phyloP scores from a whole-genome alignment of 1,140 invertebrate species.

The Drosophila funebris region DNA sequence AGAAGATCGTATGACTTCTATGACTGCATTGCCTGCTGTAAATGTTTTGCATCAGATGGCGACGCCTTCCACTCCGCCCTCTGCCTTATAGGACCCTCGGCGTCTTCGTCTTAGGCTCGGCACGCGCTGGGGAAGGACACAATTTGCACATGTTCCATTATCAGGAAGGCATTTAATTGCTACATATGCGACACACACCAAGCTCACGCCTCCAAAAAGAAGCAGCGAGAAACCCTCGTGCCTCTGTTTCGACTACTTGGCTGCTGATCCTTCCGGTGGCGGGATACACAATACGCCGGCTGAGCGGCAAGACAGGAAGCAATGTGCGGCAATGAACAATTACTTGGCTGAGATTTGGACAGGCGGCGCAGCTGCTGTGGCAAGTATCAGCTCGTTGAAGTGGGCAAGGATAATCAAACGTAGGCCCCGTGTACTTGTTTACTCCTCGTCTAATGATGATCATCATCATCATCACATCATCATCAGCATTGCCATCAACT shows the following conservation, averaged over 20 bases:
- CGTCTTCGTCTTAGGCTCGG: constrained; percentile 22
- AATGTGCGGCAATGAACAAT: constrained; percentile 77
- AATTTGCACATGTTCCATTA: constrained; percentile 71
- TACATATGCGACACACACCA: constrained; percentile 78
- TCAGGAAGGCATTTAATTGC: constrained; percentile 62
- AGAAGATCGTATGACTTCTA: constrained; percentile 50
- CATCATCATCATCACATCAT: constrained; percentile 21
- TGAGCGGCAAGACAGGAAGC: constrained; percentile 67
- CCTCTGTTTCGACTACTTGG: background rate
- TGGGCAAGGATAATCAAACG: constrained; percentile 70
- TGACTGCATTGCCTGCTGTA: constrained; percentile 13
- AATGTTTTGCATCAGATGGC: constrained; percentile 65
- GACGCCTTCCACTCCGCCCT: constrained; percentile 54
- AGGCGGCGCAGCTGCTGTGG: constrained; percentile 52
- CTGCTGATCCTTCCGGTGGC: constrained; percentile 73
- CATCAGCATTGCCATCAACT: constrained; percentile 37
- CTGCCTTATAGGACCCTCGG: background rate
- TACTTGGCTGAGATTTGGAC: constrained; percentile 62
- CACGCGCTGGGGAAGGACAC: constrained; percentile 65
- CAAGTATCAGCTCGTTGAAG: constrained; percentile 56
- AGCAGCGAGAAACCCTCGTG: constrained; percentile 42
- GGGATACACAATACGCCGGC: constrained; percentile 31
- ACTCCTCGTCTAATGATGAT: constrained; percentile 32
- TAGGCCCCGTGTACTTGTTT: constrained; percentile 56
- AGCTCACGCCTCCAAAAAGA: constrained; percentile 60